A percentile compares a stretch with the other conserved stretches of the same genome.
phyloP scores from a whole-genome alignment of 2,888 invertebrate species.

The Lepetodrilus schrolli region DNA sequence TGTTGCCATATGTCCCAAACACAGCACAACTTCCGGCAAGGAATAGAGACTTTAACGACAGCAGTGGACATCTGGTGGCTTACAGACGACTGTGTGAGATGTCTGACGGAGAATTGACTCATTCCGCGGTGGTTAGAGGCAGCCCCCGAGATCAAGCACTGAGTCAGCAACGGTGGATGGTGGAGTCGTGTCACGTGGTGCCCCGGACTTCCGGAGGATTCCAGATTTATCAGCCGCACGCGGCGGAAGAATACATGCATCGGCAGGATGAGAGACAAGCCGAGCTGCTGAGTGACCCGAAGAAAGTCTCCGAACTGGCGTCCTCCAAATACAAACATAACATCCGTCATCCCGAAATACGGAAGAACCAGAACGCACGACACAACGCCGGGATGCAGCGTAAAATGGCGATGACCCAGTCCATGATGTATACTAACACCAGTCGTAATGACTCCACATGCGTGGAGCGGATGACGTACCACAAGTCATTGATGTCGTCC shows the following conservation, averaged over 20 bases:
- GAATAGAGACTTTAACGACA: neutral
- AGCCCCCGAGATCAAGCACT: neutral
- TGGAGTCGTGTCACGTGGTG: constrained; percentile 43
- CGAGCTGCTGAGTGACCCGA: neutral
- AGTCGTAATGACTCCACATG: neutral
- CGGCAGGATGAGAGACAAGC: neutral
- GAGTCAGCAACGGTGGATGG: neutral
- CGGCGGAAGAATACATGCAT: neutral
- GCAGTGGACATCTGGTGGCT: too few species aligned
- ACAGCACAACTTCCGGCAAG: constrained; percentile 15
- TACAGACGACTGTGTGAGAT: too few species aligned
- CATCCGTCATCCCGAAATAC: constrained; percentile 30
- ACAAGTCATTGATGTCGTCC: constrained; percentile 3
- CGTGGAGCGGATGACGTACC: neutral
- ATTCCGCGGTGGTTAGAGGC: constrained; percentile 33
- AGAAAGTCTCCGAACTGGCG: neutral
- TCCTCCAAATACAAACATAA: constrained; percentile 28
- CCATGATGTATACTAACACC: neutral
- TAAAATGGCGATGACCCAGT: neutral
- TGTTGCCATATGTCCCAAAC: constrained; percentile 38
- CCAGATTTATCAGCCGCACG: constrained; percentile 28
- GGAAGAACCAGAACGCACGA: constrained; percentile 20
- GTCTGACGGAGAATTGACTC: constrained; percentile 26
- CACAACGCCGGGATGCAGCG: neutral
- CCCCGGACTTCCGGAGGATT: constrained; percentile 36